Percentiles rank a stretch among this genome's conserved stretches.
Evolutionary conservation across 2,888 invertebrate species (phyloP).

Genomic region (Agrotis ipsilon): DNA sequence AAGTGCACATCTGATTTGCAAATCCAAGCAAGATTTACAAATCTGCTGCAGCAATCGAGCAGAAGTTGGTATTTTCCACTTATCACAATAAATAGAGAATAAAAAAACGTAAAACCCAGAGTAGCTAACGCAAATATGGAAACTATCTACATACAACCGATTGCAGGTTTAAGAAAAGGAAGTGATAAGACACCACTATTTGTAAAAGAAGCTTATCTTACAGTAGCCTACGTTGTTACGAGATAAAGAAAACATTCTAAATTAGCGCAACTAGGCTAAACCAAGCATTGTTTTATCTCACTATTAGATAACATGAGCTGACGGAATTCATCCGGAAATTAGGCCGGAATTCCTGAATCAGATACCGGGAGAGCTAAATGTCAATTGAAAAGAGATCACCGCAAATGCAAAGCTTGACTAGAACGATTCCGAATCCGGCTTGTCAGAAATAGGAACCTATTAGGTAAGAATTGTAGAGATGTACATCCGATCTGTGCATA

Average conservation of each 20-base stretch:
- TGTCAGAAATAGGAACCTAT: conserved; percentile 7
- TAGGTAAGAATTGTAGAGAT: neutral
- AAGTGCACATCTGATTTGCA: too few species aligned
- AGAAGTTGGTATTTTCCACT: neutral
- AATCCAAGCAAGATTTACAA: too few species aligned
- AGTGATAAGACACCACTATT: neutral
- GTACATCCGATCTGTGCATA: neutral
- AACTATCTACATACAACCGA: neutral
- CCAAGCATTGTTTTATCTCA: conserved; percentile 14
- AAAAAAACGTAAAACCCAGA: neutral
- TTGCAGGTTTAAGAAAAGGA: conserved; percentile 1
- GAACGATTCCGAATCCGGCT: conserved; percentile 1
- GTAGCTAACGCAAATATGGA: neutral
- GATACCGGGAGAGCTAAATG: conserved; percentile 23
- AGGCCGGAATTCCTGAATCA: conserved; percentile 42
- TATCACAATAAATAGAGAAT: too few species aligned
- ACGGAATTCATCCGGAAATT: conserved; percentile 42
- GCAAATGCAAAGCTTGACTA: conserved; percentile 11
- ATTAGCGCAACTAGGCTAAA: neutral
- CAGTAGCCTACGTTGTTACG: neutral
- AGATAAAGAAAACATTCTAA: conserved; percentile 13
- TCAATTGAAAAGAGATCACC: conserved; percentile 41
- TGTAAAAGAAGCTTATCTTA: conserved; percentile 3
- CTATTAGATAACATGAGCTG: conserved; percentile 28
- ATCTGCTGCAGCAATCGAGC: too few species aligned